Percentiles rank a stretch among this genome's conserved stretches.
phyloP scores from a whole-genome alignment of 2,113 vertebrate species.

The Toxotes chatareus region DNA sequence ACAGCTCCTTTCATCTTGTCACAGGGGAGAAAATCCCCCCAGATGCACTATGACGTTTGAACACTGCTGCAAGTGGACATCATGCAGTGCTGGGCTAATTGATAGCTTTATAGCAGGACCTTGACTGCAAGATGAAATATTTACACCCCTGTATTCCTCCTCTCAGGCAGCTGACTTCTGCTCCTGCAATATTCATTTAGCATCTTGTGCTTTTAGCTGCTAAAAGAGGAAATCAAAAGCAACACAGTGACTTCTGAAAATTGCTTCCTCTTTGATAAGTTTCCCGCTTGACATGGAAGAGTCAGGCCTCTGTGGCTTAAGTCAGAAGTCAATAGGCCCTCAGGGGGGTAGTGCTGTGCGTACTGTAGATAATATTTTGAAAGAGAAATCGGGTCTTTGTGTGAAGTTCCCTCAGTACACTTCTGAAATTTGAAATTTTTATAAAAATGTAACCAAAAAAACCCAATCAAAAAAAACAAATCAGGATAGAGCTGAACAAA shows the following conservation, averaged over 20 bases:
- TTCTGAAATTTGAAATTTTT: background rate
- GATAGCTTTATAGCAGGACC: slow-evolving; percentile 66
- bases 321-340: slow-evolving; percentile 50
- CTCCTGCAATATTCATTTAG: slow-evolving; percentile 70
- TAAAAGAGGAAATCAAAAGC: slow-evolving; percentile 62
- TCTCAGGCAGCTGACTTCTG: slow-evolving; percentile 68
- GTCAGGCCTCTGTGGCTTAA: slow-evolving; percentile 28
- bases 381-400: slow-evolving; percentile 1
- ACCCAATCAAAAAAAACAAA: background rate
- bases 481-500: background rate
- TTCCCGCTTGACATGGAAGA: slow-evolving; percentile 22
- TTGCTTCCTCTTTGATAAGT: slow-evolving; percentile 41
- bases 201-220: slow-evolving; percentile 56
- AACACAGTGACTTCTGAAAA: slow-evolving; percentile 50
- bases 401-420: background rate
- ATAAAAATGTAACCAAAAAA: background rate
- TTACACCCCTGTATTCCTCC: slow-evolving; percentile 64
- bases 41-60: slow-evolving; percentile 29
- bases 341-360: slow-evolving; percentile 7
- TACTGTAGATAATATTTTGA: slow-evolving; percentile 10
- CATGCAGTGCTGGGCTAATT: slow-evolving; percentile 52
- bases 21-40: background rate
- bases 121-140: slow-evolving; percentile 78
- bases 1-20: slow-evolving; percentile 47
- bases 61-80: slow-evolving; percentile 23